These are phyloP conservation scores for Gymnocephalus cernua DNA, from an alignment of 2,113 vertebrate species.

Conservation along the genomic window DNA sequence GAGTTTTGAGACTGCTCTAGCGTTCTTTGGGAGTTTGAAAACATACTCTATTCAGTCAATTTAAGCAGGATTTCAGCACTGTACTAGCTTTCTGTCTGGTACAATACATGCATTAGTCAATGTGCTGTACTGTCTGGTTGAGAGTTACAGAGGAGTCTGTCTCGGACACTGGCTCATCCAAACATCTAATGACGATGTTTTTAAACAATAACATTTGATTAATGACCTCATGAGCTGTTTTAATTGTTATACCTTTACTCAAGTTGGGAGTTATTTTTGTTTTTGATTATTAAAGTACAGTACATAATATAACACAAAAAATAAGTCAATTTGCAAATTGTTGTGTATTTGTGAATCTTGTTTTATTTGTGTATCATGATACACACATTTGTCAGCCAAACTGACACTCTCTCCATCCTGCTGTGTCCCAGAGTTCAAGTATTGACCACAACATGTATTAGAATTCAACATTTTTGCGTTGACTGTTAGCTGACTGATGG, in stretches of 20 bases:
- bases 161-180: neutral
- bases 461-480: conserved; percentile 68
- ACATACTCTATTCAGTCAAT: neutral
- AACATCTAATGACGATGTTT: neutral
- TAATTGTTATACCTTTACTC: neutral
- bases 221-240: neutral
- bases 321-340: neutral
- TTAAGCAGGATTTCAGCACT: neutral
- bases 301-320: neutral
- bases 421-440: conserved; percentile 40
- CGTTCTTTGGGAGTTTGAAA: neutral
- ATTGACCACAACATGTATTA: conserved; percentile 73
- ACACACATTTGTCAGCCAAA: conserved; percentile 2
- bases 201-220: neutral
- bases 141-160: conserved; percentile 1
- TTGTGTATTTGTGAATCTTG: neutral
- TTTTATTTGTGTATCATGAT: neutral
- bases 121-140: neutral
- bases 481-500: conserved; percentile 77
- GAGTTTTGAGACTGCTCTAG: neutral
- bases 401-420: neutral
- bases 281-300: neutral
- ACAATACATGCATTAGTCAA: neutral
- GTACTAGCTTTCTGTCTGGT: neutral
- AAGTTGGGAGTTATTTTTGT: neutral